Base-by-base conservation (phyloP, 2,113 vertebrate species). In the Lepus timidus region DNA sequence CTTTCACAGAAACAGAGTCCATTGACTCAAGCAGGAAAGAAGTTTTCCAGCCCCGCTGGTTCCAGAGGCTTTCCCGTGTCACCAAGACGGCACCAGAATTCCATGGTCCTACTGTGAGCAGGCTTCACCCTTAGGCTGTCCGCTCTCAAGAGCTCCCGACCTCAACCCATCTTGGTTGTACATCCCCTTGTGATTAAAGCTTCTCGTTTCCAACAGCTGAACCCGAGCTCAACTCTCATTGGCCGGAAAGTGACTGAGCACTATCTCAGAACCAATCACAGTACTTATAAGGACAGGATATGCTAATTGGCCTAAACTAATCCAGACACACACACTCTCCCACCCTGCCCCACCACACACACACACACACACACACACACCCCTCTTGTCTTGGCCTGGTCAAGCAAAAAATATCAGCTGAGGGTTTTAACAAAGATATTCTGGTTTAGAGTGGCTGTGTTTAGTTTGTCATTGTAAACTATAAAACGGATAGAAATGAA, bases 401-500 rank as follows among this genome's bases (percentile, higher is more conserved):
- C 13, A 70, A 70, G 44, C 2, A 29, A 82, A 93, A 68, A 44
- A 36, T 8, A 51, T 9, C 92, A 73, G 3, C 23, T 33, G 88
- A 76, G 25, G 75, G 9, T 86, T 70, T 83, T 12, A 70, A 85
- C 8, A 55, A 88, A 82, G 3, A 0, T 27, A 49, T 70, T 75
- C 51, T 88, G 67, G 70, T 62, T 52, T 17, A 58, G 83, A 64
- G 22, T 25, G 33, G 25, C 3, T 79, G 52, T 64, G 58, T 78
- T 89, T 90, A 29, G 31, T 70, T 82, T 91, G 75, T 91, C 39
- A n/a, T 29, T 78, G 55, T 19, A 83, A 74, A 12, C 14, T 68
- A 25, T 36, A 68, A 62, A 79, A 68, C 23, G 76, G 64, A 93
- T 31, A 81, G 83, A 58, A 65, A 36, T 64, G 52, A 95, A 95